Base-by-base conservation (phyloP, 1,140 invertebrate genomes). In the Harlomillsia oculata region DNA sequence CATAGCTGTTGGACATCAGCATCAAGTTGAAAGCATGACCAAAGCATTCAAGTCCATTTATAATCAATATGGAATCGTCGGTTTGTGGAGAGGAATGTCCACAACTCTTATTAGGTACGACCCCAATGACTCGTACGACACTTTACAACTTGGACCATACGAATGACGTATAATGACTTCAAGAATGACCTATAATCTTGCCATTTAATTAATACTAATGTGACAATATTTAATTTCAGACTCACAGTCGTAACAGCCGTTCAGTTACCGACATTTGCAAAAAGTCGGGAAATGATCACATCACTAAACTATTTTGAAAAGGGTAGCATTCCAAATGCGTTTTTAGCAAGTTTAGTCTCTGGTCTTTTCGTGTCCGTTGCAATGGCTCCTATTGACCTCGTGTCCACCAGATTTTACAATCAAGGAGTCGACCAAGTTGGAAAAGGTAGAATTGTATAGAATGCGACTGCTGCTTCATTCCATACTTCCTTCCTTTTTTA, bases 381-480 rank as follows among this genome's bases (percentile, higher is more conserved):
- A 37, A 88, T 93, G 74, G 90, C 89, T 23, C 91, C 91, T 0
- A 89, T 93, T 64, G 91, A 96, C 72, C 84, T 93, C 0, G 79
- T 95, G 32, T 83, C 88, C 1, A 93, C 89, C 0, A 76, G 90
- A 43, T 72, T 96, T 9, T 95, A 92, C 63, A 95, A 95, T 73
- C 91, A 95, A 81, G 63, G 59, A 26, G 56, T 65, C 0, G 59
- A 65, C 34, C 28, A 30, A 3, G 32, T 56, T 36, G 63, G 63
- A 30, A 77, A 77, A 64, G 63, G 62, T 58, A 46, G 14, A 9
- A 20, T 56, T 3, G 16, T n/a, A n/a, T n/a, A n/a, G n/a, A n/a
- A n/a, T n/a, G n/a, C n/a, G n/a, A n/a, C n/a, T n/a, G n/a, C n/a
- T n/a, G n/a, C n/a, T n/a, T n/a, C n/a, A n/a, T n/a, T n/a, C n/a